phyloP scores from a whole-genome alignment of 2,113 vertebrate species.

The Cinclus cinclus region DNA sequence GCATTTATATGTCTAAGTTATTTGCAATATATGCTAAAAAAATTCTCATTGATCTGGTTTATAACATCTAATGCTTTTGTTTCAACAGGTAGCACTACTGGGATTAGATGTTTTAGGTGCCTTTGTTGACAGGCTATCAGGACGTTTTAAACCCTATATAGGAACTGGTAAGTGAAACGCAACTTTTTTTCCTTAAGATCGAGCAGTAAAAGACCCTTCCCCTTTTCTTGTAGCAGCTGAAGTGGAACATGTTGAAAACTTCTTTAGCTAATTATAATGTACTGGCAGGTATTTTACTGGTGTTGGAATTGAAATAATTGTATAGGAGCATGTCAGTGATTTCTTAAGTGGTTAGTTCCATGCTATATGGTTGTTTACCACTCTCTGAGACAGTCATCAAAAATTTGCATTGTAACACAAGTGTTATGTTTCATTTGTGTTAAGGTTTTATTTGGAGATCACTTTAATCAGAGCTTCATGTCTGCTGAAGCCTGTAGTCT shows the following conservation, averaged over 20 bases:
- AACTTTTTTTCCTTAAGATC: neutral
- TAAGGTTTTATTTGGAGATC: neutral
- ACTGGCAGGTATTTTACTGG: neutral
- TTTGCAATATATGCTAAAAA: neutral
- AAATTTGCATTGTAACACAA: neutral
- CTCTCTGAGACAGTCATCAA: neutral
- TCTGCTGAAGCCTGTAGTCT: neutral
- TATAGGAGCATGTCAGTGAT: neutral
- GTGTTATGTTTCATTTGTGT: neutral
- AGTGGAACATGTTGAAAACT: neutral
- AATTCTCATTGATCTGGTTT: neutral
- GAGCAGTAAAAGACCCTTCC: neutral
- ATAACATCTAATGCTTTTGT: constrained; percentile 33
- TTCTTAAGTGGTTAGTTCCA: neutral
- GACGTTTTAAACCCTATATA: constrained; percentile 88
- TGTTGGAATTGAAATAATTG: neutral
- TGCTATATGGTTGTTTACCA: neutral
- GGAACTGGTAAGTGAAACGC: constrained; percentile 82
- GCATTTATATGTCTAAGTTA: neutral
- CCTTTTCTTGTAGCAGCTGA: rapidly evolving
- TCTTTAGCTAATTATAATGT: neutral
- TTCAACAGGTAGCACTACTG: constrained; percentile 86
- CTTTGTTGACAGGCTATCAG: constrained; percentile 85
- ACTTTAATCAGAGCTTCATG: neutral
- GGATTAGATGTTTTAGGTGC: constrained; percentile 90